Evolutionary conservation across 2,888 invertebrate species (phyloP), one percentile per base, ranked within the genome.

Genomic region (Nomada ferruginata): DNA sequence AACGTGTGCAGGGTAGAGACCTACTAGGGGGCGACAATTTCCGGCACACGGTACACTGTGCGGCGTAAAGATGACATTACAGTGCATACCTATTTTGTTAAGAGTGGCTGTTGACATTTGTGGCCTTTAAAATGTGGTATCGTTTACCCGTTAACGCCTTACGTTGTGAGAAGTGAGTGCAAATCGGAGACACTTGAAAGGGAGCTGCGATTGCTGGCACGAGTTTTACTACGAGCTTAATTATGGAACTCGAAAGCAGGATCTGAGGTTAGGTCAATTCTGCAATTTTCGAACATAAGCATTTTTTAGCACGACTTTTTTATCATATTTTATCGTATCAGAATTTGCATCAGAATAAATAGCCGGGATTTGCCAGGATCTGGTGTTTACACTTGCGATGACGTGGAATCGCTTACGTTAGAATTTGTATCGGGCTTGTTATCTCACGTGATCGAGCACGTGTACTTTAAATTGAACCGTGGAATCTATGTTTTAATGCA

Each of bases 371-470:
- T 2, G 18, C n/a, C 7, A 0, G 1, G 2, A 15, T 23, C 52
- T 13, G 1, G 1, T 3, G 5, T 52, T 11, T 50, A 36, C 29
- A 0, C 0, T 1, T 52, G 13, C 52, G 23, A 42, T 9, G 13
- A 52, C 2, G 15, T n/a, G 26, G 4, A 55, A 7, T 36, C 36
- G 26, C 15, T 20, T 29, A n/a, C 47, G 44, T 55, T 1, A 20
- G n/a, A 18, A 9, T 15, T 0, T 10, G 20, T n/a, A 1, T 70
- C 1, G 5, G 44, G 29, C 57, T 61, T 42, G 20, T 53, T 61
- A 29, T 52, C 20, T 63, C 78, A 78, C 74, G 61, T 50, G 78
- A 78, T 50, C 29, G 23, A 78, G 42, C 78, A 74, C 78, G 61
- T 23, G 59, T 26, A 53, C 23, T 20, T 44, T 59, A 42, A 7